Evolutionary conservation across 2,888 invertebrate species (phyloP), one percentile per base, ranked within the genome.

Genomic region (Octodonta nipae): DNA sequence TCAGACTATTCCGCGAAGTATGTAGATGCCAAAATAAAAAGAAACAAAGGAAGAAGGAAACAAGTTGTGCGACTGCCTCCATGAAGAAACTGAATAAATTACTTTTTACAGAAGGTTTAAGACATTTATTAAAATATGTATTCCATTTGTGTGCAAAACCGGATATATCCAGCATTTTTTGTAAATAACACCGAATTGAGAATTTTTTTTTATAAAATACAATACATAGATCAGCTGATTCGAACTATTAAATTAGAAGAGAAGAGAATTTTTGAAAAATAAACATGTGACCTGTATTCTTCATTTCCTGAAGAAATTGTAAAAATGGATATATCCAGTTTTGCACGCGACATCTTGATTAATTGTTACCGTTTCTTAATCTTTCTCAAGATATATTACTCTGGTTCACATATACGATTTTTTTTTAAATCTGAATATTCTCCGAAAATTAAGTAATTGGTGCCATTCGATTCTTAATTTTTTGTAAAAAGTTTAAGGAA

Each of bases 11-110:
- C 27, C 30, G 33, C 29, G 41, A 37, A 27, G 22, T 34, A 22
- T 40, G 41, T 35, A 38, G 26, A 7, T 39, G 41, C 15, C 43
- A 42, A 31, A 43, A 43, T 28, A 41, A 41, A 13, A 33, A 36
- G 20, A 20, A 20, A 20, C 6, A 6, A 6, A 20, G n/a, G 20
- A 20, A 20, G 20, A 20, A 7, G 7, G n/a, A 20, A n/a, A n/a
- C 20, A n/a, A 20, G 20, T 6, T n/a, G n/a, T 20, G 20, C 20
- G 20, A 20, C n/a, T 20, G 20, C 20, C 20, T 20, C 7, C 7
- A 20, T n/a, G 20, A 20, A 20, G 20, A 20, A n/a, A 20, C 7
- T 20, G 20, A 6, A 20, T 20, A 20, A 7, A 20, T 20, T 7
- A 20, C n/a, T 20, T 20, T 20, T 20, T 20, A n/a, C n/a, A n/a